Base-by-base conservation (phyloP, 2,113 vertebrate species). In the Thamnophis sirtalis region DNA sequence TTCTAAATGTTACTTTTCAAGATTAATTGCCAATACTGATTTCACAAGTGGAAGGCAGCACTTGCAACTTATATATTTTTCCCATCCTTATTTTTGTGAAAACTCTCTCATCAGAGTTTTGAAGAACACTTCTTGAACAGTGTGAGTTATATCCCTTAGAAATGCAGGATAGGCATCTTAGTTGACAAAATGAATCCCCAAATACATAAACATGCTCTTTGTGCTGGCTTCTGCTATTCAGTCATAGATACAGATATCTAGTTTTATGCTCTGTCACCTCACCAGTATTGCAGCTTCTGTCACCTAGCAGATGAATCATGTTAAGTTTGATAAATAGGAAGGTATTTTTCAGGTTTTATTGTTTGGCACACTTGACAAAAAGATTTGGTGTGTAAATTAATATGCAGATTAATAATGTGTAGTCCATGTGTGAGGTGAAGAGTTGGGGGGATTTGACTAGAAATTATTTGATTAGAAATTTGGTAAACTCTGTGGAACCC, bases 381-480 rank as follows among this genome's bases (percentile, higher is more conserved):
- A 56, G 58, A 84, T 5, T 68, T 91, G 24, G 26, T 5, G 33
- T 89, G 5, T 80, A 80, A 80, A 3, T 80, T 33, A 90, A 84
- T 1, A 89, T 11, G 86, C 60, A 91, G 93, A 93, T 28, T 89
- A 80, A 80, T 80, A 8, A 21, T 80, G 33, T 80, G 88, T 43
- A 43, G 33, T 92, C 92, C 89, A 60, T 88, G 51, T 92, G 87
- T 91, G 93, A 19, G 50, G 94, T 94, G 22, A 86, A 93, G 87
- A 88, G 90, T 54, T 28, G 90, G 86, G 19, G 56, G 3, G 1
- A 85, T 73, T 91, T 93, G 48, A 5, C 53, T 89, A 91, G 84
- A 48, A 95, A 85, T 93, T 92, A 53, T 28, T 43, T 43, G 3
- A 43, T 43, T 43, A 43, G 43, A 43, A 1, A 43, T 43, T 90